Conservation (phyloP, 2,888 invertebrate species). For the Resseliella maxima region DNA sequence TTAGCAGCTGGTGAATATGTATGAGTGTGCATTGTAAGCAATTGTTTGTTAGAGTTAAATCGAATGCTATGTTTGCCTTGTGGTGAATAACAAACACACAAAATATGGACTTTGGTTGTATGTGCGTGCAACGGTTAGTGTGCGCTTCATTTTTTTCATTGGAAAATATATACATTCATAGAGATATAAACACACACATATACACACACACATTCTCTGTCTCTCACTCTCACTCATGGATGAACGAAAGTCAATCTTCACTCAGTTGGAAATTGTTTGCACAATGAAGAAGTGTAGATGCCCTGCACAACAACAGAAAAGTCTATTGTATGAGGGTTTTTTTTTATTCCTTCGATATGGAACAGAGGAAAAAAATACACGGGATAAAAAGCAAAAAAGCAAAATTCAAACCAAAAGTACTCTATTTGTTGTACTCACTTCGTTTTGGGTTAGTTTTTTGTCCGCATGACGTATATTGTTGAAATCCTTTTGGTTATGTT, state of each 20-base stretch:
- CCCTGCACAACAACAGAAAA: conserved; percentile 28
- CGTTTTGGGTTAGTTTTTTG: conserved; percentile 65
- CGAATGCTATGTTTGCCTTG: conserved; percentile 36
- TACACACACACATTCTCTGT: background rate
- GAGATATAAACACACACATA: no score
- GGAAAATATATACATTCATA: conserved; percentile 7
- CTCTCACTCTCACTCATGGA: background rate
- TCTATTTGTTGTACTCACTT: conserved; percentile 62
- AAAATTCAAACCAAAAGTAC: conserved; percentile 33
- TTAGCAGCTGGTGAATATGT: conserved; percentile 29
- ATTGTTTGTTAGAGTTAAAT: conserved; percentile 24
- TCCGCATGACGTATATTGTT: conserved; percentile 66
- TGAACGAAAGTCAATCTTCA: conserved; percentile 54
- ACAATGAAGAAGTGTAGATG: conserved; percentile 45
- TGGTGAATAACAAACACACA: conserved; percentile 48
- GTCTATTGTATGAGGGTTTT: conserved; percentile 26
- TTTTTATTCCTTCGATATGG: background rate
- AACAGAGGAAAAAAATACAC: conserved; percentile 5
- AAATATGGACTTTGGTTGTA: conserved; percentile 5
- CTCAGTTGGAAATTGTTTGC: conserved; percentile 54
- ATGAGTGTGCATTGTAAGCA: background rate
- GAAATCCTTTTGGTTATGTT: conserved; percentile 62
- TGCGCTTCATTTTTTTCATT: background rate
- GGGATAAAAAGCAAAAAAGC: background rate
- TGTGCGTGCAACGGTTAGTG: background rate